A percentile compares a stretch with the other conserved stretches of the same genome.
phyloP scores from a whole-genome alignment of 2,797 vertebrate species.

The Alfaro cultratus region DNA sequence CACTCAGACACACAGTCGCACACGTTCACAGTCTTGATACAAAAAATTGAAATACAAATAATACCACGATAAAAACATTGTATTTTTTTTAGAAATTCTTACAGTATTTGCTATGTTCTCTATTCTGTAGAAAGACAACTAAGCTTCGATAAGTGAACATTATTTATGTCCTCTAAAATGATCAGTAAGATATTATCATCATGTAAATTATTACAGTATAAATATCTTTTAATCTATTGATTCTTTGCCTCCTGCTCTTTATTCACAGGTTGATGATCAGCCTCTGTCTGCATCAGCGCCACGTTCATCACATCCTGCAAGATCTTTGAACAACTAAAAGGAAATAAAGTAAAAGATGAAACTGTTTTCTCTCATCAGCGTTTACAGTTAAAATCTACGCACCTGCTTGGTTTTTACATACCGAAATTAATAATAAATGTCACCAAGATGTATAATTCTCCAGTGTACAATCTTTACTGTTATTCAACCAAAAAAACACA shows the following conservation, averaged over 20 bases:
- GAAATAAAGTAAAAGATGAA: slow-evolving; percentile 39
- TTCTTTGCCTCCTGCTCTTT: slow-evolving; percentile 57
- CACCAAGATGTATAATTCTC: slow-evolving; percentile 16
- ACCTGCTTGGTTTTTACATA: slow-evolving; percentile 7
- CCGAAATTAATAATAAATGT: slow-evolving; percentile 27
- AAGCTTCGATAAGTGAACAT: slow-evolving; percentile 70
- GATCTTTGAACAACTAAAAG: slow-evolving; percentile 21
- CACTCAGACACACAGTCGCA: slow-evolving; percentile 31
- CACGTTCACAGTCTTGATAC: slow-evolving; percentile 75
- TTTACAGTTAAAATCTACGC: slow-evolving; percentile 8
- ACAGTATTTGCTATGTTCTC: slow-evolving; percentile 70
- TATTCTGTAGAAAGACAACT: slow-evolving; percentile 81
- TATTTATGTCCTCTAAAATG: slow-evolving; percentile 75
- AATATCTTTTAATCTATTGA: slow-evolving; percentile 58
- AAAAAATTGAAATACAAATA: slow-evolving; percentile 81
- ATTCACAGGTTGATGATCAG: slow-evolving; percentile 55
- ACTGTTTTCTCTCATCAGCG: slow-evolving; percentile 21
- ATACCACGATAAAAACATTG: slow-evolving; percentile 81
- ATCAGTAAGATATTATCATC: slow-evolving; percentile 69
- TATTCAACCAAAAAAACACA: slow-evolving; percentile 8
- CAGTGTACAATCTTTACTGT: slow-evolving; percentile 28
- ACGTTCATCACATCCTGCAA: slow-evolving; percentile 24
- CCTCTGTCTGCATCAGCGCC: slow-evolving; percentile 19
- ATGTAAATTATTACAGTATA: slow-evolving; percentile 70
- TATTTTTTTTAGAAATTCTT: slow-evolving; percentile 72